Percentiles rank a stretch among this genome's conserved stretches.
Evolutionary conservation across 2,113 vertebrate species (phyloP).

Genomic region (Gymnorhina tibicen): DNA sequence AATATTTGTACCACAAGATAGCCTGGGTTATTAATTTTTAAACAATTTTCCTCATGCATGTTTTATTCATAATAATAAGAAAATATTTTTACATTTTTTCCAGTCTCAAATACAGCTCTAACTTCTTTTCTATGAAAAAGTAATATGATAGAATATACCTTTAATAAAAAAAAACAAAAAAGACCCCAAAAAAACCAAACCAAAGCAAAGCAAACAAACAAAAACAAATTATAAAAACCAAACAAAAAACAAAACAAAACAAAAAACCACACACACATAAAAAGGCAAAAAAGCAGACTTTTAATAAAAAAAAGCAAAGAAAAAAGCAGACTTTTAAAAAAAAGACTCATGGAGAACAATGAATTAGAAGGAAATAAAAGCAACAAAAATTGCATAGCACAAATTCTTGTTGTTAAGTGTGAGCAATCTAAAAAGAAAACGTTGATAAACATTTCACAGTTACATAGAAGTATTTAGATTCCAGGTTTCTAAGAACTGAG

Average conservation of each 20-base stretch:
- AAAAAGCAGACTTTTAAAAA: not conserved
- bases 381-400: not conserved
- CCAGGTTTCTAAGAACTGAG: not conserved
- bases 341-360: not conserved
- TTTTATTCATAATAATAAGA: not conserved
- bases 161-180: not conserved
- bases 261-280: not conserved
- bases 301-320: accelerated
- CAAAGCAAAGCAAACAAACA: not conserved
- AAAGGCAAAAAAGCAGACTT: not conserved
- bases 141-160: not conserved
- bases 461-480: not conserved
- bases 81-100: not conserved
- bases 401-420: not conserved
- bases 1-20: not conserved
- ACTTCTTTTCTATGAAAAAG: not conserved
- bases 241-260: not conserved
- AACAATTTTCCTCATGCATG: not conserved
- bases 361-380: not conserved
- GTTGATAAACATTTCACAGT: not conserved
- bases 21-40: not conserved
- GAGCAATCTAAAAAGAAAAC: not conserved
- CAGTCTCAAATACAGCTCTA: not conserved
- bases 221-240: not conserved
- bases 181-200: too few species aligned